Evolutionary conservation across 2,888 invertebrate genomes (phyloP).

Genomic region (Ypsolopha sequella): DNA sequence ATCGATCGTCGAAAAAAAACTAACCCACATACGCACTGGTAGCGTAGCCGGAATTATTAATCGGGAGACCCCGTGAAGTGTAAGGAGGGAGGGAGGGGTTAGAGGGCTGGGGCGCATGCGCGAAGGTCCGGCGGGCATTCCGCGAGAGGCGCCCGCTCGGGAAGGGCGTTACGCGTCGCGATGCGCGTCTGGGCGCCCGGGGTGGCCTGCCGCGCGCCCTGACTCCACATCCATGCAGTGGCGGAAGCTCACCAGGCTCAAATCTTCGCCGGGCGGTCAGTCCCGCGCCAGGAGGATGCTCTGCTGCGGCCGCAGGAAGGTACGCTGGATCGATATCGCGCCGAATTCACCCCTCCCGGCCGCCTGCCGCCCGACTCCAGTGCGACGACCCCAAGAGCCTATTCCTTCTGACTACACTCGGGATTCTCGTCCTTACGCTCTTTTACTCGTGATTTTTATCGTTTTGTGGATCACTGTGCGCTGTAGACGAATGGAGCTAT

Average conservation of each 20-base stretch:
- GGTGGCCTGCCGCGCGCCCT: constrained; percentile 65
- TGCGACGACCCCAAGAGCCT: constrained; percentile 61
- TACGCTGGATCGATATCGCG: constrained; percentile 70
- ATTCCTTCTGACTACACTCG: neutral
- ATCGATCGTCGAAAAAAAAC: constrained; percentile 67
- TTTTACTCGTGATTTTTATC: neutral
- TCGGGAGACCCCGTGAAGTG: constrained; percentile 42
- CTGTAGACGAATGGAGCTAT: too few relatives aligned
- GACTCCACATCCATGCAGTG: constrained; percentile 84
- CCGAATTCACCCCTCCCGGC: constrained; percentile 61
- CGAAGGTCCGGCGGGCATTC: constrained; percentile 40
- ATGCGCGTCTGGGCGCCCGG: constrained; percentile 52
- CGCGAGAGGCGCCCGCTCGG: constrained; percentile 64
- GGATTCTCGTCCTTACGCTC: neutral
- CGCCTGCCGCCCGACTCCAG: constrained; percentile 27
- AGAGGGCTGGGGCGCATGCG: constrained; percentile 26
- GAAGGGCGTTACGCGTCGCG: constrained; percentile 60
- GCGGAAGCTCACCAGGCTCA: constrained; percentile 86
- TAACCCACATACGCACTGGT: constrained; percentile 70
- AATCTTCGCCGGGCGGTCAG: constrained; percentile 75
- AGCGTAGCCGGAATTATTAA: constrained; percentile 70
- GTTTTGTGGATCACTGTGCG: too few relatives aligned
- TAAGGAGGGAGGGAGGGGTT: constrained; percentile 6
- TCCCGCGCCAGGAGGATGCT: constrained; percentile 90
- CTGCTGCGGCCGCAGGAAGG: constrained; percentile 96